Conservation (phyloP, 1,140 invertebrate species). For the Samia ricini region DNA sequence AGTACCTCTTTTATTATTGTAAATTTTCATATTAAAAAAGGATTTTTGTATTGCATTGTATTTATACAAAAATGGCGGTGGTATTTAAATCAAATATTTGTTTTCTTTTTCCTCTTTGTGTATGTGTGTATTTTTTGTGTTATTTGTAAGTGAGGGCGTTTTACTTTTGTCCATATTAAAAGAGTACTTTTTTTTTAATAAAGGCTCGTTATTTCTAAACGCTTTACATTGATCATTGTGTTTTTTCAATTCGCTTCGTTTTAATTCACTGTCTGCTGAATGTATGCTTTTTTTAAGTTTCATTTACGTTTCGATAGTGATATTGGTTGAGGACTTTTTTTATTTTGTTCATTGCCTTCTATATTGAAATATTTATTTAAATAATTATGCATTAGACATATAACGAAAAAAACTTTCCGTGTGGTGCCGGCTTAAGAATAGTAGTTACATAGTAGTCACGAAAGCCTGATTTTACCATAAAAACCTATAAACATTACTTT, state of each 20-base stretch:
- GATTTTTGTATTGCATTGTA: not conserved
- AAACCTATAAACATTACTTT: too few relatives aligned
- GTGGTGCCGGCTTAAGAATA: too few relatives aligned
- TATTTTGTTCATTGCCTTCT: too few relatives aligned
- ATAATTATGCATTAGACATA: too few relatives aligned
- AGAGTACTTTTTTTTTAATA: not conserved
- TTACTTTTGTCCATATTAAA: not conserved
- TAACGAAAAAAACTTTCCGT: too few relatives aligned
- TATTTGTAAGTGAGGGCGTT: not conserved
- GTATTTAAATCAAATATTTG: slow-evolving; percentile 1
- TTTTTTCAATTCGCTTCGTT: not conserved
- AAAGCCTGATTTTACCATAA: too few relatives aligned
- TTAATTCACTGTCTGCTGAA: not conserved
- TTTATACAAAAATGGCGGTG: not conserved
- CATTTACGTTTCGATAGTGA: not conserved
- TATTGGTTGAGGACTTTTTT: not conserved
- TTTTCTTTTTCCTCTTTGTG: not conserved
- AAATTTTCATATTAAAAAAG: not conserved
- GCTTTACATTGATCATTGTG: not conserved
- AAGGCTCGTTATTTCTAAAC: not conserved
- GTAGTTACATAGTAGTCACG: too few relatives aligned
- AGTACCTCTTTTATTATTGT: slow-evolving; percentile 1
- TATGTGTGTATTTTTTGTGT: not conserved
- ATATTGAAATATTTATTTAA: too few relatives aligned
- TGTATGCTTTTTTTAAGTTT: not conserved